A percentile compares a stretch with the other conserved stretches of the same genome.
Evolutionary conservation across 2,113 vertebrate genomes (phyloP).

Genomic region (Leuciscus idus): DNA sequence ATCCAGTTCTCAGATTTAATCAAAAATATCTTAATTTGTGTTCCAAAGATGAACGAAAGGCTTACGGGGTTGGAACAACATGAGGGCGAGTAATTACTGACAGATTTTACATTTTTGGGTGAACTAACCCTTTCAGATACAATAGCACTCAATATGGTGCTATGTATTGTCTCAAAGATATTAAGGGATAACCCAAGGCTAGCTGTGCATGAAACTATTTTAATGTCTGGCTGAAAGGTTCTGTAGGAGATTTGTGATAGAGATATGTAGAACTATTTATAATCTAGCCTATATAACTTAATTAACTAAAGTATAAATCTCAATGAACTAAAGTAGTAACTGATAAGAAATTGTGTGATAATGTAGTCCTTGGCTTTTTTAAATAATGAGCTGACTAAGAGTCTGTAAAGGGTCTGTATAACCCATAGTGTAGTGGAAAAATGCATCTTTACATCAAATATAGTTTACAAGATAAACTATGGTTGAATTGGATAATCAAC

Average conservation of each 20-base stretch:
- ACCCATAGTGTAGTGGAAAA: background rate
- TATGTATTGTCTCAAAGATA: background rate
- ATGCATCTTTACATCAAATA: background rate
- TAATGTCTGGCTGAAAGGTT: background rate
- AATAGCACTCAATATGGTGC: background rate
- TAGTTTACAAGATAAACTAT: background rate
- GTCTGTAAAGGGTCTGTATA: background rate
- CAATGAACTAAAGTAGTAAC: background rate
- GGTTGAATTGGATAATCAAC: background rate
- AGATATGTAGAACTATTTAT: background rate
- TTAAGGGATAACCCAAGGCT: no score
- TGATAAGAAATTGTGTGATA: background rate
- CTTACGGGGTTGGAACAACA: no score
- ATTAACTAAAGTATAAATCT: background rate
- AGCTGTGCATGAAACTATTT: background rate
- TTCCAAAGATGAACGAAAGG: no score
- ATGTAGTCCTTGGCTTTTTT: no score
- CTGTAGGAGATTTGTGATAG: background rate
- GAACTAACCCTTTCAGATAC: background rate
- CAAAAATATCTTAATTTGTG: no score
- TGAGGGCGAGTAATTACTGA: no score
- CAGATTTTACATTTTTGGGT: no score
- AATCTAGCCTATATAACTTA: background rate
- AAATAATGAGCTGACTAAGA: background rate
- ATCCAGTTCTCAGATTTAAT: no score